Evolutionary conservation across 1,140 invertebrate genomes (phyloP), one percentile per base, ranked within the genome.

Genomic region (Drosophila pectinifera): DNA sequence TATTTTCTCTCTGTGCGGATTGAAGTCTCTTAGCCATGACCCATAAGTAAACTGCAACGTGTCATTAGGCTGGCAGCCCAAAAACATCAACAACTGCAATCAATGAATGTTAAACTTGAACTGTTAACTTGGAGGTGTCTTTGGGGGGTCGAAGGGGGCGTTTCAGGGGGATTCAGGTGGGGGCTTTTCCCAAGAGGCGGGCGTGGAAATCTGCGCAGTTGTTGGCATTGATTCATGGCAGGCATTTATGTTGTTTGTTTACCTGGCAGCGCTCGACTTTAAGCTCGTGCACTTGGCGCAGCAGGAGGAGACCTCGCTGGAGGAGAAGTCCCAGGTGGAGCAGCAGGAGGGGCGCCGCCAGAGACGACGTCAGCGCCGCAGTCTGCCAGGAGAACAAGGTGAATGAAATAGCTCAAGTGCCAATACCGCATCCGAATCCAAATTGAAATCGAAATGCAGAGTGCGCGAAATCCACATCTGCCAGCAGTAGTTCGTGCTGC

Each of bases 241-340:
- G 54, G 36, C 58, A 57, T 48, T 64, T 68, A 45, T 54, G 54
- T 79, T 76, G 46, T 62, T 81, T 82, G 49, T 73, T 83, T 72
- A 73, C 49, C 67, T 82, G 69, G 49, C 90, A 91, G 90, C 70
- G 55, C 83, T 78, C 57, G 57, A 80, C 43, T 79, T 91, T 49
- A 91, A 91, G 78, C 84, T 91, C 61, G 90, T 91, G 53, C 86
- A 91, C 48, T 69, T 91, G 75, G 64, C 67, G 20, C 56, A 51
- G 22, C 67, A 62, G 55, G 54, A 63, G 28, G 39, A 42, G 51
- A 3, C 6, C 13, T 5, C 7, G 2, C 34, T 16, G 57, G 39
- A 63, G 49, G 14, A 39, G 26, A 38, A 20, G 10, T 13, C 18
- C 8, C 51, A 5, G 13, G 46, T 4, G 16, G 38, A 65, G 39